Conservation (phyloP, 1,140 invertebrate species). For the Drosophila bifasciata region DNA sequence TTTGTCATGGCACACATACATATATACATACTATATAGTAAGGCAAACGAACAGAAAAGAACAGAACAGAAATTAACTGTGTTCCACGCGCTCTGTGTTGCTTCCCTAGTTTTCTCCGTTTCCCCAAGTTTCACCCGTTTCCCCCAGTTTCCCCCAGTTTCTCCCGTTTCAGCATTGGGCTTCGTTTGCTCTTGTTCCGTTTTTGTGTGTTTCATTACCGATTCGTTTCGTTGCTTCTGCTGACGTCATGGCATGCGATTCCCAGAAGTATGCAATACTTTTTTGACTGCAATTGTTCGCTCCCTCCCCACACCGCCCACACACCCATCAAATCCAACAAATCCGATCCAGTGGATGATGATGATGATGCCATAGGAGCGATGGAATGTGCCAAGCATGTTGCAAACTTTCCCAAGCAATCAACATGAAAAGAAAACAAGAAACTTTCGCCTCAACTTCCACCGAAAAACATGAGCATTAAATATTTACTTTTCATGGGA, state of each 20-base stretch:
- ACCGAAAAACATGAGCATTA: slow-evolving; percentile 15
- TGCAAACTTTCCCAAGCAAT: slow-evolving; percentile 22
- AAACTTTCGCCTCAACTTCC: slow-evolving; percentile 12
- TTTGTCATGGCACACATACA: slow-evolving; percentile 51
- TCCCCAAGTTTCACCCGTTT: neutral
- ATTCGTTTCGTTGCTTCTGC: slow-evolving; percentile 42
- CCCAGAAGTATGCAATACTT: slow-evolving; percentile 69
- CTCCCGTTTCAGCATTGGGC: neutral
- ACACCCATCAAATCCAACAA: too few relatives aligned
- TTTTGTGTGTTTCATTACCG: slow-evolving; percentile 22
- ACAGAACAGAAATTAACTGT: slow-evolving; percentile 68
- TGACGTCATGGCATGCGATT: slow-evolving; percentile 61
- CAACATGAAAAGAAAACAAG: neutral
- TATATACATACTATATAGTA: neutral
- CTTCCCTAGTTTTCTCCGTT: slow-evolving; percentile 19
- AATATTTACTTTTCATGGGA: slow-evolving; percentile 19
- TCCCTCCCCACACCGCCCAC: too few relatives aligned
- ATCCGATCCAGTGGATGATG: neutral
- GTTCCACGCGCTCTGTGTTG: slow-evolving; percentile 20
- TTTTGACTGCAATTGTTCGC: slow-evolving; percentile 28
- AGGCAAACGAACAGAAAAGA: slow-evolving; percentile 33
- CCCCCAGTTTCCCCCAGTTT: neutral
- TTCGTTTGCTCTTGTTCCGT: slow-evolving; percentile 6
- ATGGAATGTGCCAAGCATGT: too few relatives aligned
- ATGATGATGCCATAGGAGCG: too few relatives aligned